These are phyloP conservation scores for Gibbula magus DNA, from an alignment of 2,888 invertebrate species.

Conservation along the genomic window DNA sequence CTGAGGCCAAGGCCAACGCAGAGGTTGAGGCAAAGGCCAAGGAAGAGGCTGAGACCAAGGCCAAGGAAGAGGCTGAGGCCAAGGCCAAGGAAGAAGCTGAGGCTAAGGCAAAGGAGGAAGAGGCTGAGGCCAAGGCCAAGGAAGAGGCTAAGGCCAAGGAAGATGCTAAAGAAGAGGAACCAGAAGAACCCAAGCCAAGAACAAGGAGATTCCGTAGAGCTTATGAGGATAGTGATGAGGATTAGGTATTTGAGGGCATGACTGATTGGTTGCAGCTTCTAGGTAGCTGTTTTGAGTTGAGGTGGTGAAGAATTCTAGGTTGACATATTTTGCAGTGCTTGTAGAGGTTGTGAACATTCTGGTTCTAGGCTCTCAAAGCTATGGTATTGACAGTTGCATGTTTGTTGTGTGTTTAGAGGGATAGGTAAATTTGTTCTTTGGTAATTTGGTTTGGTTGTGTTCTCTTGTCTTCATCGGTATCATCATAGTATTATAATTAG, in stretches of 20 bases:
- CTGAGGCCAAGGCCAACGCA: neutral
- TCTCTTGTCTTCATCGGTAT: too few species aligned
- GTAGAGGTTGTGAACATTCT: conserved; percentile 26
- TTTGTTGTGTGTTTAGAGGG: too few species aligned
- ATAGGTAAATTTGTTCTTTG: too few species aligned
- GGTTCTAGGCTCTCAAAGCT: too few species aligned
- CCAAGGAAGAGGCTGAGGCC: neutral
- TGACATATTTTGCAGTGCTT: conserved; percentile 31
- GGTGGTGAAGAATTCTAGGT: neutral
- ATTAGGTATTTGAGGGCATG: too few species aligned
- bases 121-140: conserved; percentile 1
- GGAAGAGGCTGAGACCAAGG: neutral
- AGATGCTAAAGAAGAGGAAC: neutral
- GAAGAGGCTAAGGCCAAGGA: neutral
- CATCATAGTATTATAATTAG: too few species aligned
- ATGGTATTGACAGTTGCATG: too few species aligned
- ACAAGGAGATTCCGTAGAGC: neutral
- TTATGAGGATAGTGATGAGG: conserved; percentile 27
- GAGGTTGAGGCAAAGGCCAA: conserved; percentile 11
- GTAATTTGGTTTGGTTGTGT: too few species aligned
- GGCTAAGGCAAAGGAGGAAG: neutral
- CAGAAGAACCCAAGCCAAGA: neutral
- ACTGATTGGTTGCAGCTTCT: too few species aligned
- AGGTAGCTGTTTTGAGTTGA: neutral
- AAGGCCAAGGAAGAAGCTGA: neutral